phyloP scores from a whole-genome alignment of 2,888 invertebrate species.

The Heliconius erato region DNA sequence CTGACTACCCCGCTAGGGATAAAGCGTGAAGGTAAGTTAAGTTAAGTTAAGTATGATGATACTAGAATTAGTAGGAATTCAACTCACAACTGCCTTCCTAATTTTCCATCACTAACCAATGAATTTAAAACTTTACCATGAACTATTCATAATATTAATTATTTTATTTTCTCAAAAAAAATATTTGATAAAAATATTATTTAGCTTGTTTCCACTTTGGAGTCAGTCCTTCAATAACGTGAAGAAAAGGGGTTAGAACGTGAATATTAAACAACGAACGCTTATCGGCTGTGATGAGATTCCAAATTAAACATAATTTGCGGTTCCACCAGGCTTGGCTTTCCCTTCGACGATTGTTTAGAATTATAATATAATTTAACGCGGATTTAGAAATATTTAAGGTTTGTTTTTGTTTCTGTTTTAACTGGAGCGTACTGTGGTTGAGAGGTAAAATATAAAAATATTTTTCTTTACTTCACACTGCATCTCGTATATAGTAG shows the following conservation, averaged over 20 bases:
- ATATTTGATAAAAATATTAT: not conserved
- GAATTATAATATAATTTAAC: constrained; percentile 48
- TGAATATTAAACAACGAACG: constrained; percentile 66
- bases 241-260: constrained; percentile 60
- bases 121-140: too few relatives aligned
- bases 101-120: too few relatives aligned
- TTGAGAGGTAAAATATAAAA: not conserved
- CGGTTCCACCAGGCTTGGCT: constrained; percentile 51
- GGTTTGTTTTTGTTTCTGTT: constrained; percentile 27
- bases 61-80: too few relatives aligned
- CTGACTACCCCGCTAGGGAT: too few relatives aligned
- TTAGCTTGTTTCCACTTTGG: not conserved
- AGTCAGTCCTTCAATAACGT: constrained; percentile 28
- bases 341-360: constrained; percentile 52
- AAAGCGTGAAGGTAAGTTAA: too few relatives aligned
- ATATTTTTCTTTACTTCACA: too few relatives aligned
- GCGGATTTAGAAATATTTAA: constrained; percentile 47
- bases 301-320: constrained; percentile 71
- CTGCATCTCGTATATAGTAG: too few relatives aligned
- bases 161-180: too few relatives aligned
- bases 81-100: too few relatives aligned
- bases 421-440: not conserved
- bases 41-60: too few relatives aligned
- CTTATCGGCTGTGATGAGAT: constrained; percentile 63
- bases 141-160: too few relatives aligned